Conservation (phyloP, 2,113 vertebrate genomes). For the Potamarius usumacintae region DNA sequence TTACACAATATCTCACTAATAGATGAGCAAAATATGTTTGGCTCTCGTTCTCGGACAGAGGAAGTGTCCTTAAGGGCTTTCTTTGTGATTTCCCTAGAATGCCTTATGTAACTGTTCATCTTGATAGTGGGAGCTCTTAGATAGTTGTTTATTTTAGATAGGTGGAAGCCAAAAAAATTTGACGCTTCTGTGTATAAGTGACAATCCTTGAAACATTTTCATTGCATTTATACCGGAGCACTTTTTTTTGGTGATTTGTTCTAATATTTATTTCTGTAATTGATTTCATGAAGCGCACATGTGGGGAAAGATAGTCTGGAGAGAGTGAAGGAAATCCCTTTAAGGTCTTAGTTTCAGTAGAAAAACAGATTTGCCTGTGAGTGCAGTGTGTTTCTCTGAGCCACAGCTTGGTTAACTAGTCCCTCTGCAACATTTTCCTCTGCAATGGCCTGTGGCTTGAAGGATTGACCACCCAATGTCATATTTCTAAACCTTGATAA, state of each 20-base stretch:
- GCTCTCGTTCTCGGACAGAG: slow-evolving; percentile 44
- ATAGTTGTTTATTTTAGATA: slow-evolving; percentile 68
- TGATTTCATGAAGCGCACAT: slow-evolving; percentile 49
- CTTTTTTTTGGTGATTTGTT: neutral
- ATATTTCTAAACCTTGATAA: slow-evolving; percentile 61
- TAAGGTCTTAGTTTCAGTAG: slow-evolving; percentile 59
- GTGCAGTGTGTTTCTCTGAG: slow-evolving; percentile 65
- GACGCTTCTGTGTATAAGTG: slow-evolving; percentile 50
- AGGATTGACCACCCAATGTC: slow-evolving; percentile 52
- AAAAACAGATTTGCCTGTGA: slow-evolving; percentile 59
- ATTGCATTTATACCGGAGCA: neutral
- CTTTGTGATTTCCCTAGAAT: slow-evolving; percentile 56
- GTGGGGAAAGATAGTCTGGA: slow-evolving; percentile 39
- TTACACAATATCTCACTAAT: slow-evolving; percentile 16
- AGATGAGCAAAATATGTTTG: slow-evolving; percentile 47
- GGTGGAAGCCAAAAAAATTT: slow-evolving; percentile 57
- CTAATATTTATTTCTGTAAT: slow-evolving; percentile 45
- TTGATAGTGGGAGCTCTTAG: slow-evolving; percentile 59
- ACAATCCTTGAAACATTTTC: too few relatives aligned
- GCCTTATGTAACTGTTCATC: slow-evolving; percentile 63
- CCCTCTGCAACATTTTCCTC: slow-evolving; percentile 58
- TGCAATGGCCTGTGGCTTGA: slow-evolving; percentile 50
- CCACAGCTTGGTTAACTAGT: slow-evolving; percentile 60
- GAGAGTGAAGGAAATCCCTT: slow-evolving; percentile 49
- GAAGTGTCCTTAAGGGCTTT: slow-evolving; percentile 47